Evolutionary conservation across 2,888 invertebrate species (phyloP).

Genomic region (Mechanitis mazaeus): DNA sequence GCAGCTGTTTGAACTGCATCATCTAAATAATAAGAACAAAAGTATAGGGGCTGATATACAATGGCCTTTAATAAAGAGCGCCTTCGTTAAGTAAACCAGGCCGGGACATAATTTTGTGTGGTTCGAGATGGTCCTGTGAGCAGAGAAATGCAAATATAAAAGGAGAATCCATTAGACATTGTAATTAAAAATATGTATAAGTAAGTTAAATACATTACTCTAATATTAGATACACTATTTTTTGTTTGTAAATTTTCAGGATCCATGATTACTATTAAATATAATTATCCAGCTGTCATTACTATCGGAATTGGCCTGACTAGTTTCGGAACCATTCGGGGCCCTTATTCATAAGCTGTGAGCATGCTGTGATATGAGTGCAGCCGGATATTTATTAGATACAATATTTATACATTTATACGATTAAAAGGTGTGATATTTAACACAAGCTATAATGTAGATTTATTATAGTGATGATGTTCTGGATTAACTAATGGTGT

Average conservation of each 20-base stretch:
- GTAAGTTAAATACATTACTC: background rate
- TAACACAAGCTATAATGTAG: constrained; percentile 26
- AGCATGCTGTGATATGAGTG: too few relatives aligned
- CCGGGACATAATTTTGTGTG: constrained; percentile 27
- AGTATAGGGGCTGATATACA: constrained; percentile 28
- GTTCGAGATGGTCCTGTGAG: constrained; percentile 21
- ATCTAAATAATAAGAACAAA: constrained; percentile 28
- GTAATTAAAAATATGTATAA: constrained; percentile 1
- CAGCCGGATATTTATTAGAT: too few relatives aligned
- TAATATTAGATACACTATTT: too few relatives aligned
- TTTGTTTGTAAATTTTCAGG: too few relatives aligned
- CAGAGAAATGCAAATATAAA: constrained; percentile 13
- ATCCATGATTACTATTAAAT: too few relatives aligned
- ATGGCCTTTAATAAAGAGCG: constrained; percentile 28
- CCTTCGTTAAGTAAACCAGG: constrained; percentile 28
- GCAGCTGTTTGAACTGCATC: constrained; percentile 26
- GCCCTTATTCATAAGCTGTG: too few relatives aligned
- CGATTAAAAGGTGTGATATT: too few relatives aligned
- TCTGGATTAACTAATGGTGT: constrained; percentile 53
- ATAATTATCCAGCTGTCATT: too few relatives aligned
- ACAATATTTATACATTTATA: background rate
- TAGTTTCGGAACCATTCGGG: too few relatives aligned
- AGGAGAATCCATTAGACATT: constrained; percentile 9
- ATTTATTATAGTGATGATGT: constrained; percentile 55
- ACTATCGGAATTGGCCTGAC: too few relatives aligned